phyloP scores from a whole-genome alignment of 1,140 invertebrate species.

The Gyrodactylus bullatarudis region DNA sequence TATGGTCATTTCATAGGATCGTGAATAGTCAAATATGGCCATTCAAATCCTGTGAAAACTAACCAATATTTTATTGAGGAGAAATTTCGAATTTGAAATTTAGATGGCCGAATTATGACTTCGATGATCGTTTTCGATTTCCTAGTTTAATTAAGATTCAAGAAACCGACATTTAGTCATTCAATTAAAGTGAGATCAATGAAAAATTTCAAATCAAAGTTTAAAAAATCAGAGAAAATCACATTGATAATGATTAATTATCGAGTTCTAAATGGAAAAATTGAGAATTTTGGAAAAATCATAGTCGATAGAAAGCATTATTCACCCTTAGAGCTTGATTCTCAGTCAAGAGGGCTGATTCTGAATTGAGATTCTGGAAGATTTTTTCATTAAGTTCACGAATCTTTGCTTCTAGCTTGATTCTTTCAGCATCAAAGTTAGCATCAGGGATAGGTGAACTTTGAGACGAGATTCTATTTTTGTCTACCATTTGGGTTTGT shows the following conservation, averaged over 20 bases:
- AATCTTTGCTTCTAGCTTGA: background rate
- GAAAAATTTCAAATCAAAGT: background rate
- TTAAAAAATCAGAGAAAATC: background rate
- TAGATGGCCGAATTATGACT: too few relatives aligned
- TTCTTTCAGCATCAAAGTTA: background rate
- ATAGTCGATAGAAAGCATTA: background rate
- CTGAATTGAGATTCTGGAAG: background rate
- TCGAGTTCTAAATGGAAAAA: background rate
- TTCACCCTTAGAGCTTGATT: background rate
- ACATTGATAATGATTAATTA: background rate
- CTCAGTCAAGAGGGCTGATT: background rate
- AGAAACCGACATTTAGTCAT: background rate
- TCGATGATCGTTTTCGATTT: too few relatives aligned
- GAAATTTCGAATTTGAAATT: too few relatives aligned
- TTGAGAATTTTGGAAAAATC: background rate
- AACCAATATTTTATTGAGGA: too few relatives aligned
- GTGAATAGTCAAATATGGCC: too few relatives aligned
- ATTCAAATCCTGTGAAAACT: too few relatives aligned
- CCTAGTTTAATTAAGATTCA: background rate
- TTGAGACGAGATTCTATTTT: background rate
- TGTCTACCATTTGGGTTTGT: background rate
- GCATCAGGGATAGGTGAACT: background rate
- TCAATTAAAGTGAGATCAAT: background rate
- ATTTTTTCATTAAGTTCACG: background rate
- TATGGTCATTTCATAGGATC: too few relatives aligned